Percentiles rank a stretch among this genome's conserved stretches.
Conservation (phyloP, 2,113 vertebrate genomes). For the Bucco capensis region DNA sequence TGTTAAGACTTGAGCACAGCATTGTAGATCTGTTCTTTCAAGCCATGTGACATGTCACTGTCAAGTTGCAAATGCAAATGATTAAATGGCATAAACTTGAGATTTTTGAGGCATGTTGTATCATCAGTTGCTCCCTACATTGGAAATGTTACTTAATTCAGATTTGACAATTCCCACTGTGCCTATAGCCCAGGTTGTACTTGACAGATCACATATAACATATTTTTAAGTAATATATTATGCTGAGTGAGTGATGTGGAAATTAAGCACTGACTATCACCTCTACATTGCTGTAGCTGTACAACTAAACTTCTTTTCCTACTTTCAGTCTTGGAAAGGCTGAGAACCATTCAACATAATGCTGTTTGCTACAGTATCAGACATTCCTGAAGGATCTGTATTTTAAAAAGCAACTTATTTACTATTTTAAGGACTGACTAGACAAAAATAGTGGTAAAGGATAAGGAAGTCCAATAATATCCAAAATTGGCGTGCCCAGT, state of each 20-base stretch:
- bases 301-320: neutral
- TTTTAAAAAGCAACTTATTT: neutral
- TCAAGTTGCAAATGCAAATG: neutral
- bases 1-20: neutral
- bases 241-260: neutral
- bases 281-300: neutral
- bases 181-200: neutral
- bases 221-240: neutral
- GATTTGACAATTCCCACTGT: neutral
- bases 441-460: neutral
- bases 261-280: neutral
- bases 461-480: neutral
- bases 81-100: neutral
- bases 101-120: neutral
- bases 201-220: neutral
- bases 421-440: neutral
- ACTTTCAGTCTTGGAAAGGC: neutral
- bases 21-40: neutral
- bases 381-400: neutral
- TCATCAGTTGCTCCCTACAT: neutral
- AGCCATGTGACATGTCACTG: neutral
- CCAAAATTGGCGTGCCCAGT: neutral
- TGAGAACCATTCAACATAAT: neutral
- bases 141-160: neutral
- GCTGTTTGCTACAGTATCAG: neutral